phyloP scores from a whole-genome alignment of 2,797 vertebrate species.

The Gymnocypris eckloni region DNA sequence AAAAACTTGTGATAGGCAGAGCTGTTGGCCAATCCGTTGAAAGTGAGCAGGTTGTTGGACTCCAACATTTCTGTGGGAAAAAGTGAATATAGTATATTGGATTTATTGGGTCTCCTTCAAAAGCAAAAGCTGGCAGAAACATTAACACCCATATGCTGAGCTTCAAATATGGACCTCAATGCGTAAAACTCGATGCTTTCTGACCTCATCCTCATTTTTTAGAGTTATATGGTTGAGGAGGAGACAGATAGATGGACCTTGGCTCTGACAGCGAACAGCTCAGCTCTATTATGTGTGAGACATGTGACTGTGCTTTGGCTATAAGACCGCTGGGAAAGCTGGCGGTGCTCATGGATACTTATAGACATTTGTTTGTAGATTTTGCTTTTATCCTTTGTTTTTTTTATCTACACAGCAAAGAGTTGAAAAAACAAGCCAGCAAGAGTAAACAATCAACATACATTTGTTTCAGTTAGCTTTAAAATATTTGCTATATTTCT shows the following conservation, averaged over 20 bases:
- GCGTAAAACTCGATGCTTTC: conserved; percentile 44
- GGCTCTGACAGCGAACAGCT: conserved; percentile 29
- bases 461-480: background rate
- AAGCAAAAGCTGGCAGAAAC: conserved; percentile 11
- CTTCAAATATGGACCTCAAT: background rate
- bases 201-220: conserved; percentile 42
- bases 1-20: conserved; percentile 96
- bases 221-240: conserved; percentile 28
- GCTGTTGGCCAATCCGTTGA: conserved; percentile 91
- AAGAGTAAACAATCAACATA: background rate
- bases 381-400: conserved; percentile 22
- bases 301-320: conserved; percentile 50
- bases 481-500: background rate
- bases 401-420: conserved; percentile 38
- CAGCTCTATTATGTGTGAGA: conserved; percentile 43
- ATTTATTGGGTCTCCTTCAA: conserved; percentile 19
- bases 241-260: conserved; percentile 26
- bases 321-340: conserved; percentile 38
- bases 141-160: conserved; percentile 18
- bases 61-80: conserved; percentile 93
- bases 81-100: conserved; percentile 26
- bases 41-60: conserved; percentile 92
- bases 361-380: conserved; percentile 37
- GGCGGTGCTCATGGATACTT: conserved; percentile 27
- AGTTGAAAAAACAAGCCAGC: conserved; percentile 18